Evolutionary conservation across 2,797 vertebrate genomes (phyloP), one percentile per base, ranked within the genome.

Genomic region (Melanotaenia nigrans): DNA sequence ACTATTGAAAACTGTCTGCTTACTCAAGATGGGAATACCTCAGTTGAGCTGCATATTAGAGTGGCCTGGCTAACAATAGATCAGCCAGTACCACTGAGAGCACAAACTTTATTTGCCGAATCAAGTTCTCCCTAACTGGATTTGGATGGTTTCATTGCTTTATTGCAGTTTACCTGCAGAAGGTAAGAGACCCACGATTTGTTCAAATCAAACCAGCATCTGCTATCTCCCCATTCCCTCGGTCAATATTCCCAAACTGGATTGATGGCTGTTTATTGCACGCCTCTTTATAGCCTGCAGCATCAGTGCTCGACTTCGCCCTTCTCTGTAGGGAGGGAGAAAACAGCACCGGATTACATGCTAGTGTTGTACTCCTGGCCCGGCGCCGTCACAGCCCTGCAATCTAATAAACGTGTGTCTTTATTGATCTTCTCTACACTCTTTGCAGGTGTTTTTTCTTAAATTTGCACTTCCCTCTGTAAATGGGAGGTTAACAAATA

Each of bases 371-470:
- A 88, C 88, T 86, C 72, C 76, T 13, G 81, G 72, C 84, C 72
- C 14, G 79, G 12, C 65, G 75, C 69, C 73, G 87, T 86, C 85
- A 69, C 82, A 73, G 65, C 75, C 32, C 61, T 49, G 32, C 85
- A 81, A 87, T 91, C 92, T 89, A 90, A 91, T 90, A 90, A 91
- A 90, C 91, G 90, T 83, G 70, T 89, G 87, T 92, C 89, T 72
- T 76, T 91, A 92, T 93, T 88, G 91, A 93, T 93, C 91, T 55
- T 9, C 61, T 75, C 65, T 67, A 42, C 70, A 60, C 67, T 77
- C 56, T 38, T 53, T 7, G 56, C 56, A 45, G 66, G 54, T 7
- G 40, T 63, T 69, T 38, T 25, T 51, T 70, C 30, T 22, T 18
- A 62, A 66, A 69, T 36, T 20, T 20, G 38, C 68, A 35, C 61